phyloP scores from a whole-genome alignment of 2,113 vertebrate species.

The Trachemys scripta region DNA sequence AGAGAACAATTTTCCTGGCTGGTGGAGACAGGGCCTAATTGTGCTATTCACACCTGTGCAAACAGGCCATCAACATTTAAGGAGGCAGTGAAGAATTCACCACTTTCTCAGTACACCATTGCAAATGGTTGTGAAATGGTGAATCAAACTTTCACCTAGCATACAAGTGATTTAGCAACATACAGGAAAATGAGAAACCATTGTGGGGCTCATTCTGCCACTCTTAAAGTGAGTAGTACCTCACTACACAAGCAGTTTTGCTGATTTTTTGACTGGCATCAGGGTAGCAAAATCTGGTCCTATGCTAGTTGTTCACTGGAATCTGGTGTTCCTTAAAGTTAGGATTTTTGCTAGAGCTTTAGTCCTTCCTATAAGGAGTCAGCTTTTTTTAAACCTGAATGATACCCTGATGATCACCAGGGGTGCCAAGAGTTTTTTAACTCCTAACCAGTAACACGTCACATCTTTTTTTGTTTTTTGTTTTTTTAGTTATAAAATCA shows the following conservation, averaged over 20 bases:
- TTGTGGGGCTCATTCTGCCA: neutral
- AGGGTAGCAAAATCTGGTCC: neutral
- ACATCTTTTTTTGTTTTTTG: neutral
- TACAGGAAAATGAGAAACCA: neutral
- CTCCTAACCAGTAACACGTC: neutral
- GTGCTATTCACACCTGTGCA: neutral
- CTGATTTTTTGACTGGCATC: neutral
- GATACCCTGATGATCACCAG: neutral
- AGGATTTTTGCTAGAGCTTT: neutral
- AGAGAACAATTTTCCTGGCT: neutral
- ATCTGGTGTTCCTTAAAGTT: neutral
- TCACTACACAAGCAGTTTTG: neutral
- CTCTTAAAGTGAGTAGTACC: neutral
- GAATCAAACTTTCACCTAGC: neutral
- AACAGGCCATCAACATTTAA: neutral
- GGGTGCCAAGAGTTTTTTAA: neutral
- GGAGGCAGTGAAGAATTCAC: neutral
- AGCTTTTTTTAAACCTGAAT: neutral
- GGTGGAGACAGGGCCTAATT: neutral
- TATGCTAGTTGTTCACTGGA: neutral
- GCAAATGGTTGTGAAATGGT: neutral
- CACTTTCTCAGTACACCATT: neutral
- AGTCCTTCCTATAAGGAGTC: neutral
- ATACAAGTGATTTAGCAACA: neutral
- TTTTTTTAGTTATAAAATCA: neutral